These are phyloP conservation scores for Pseudomugil tenellus DNA, from an alignment of 2,797 vertebrate genomes.

Conservation along the genomic window DNA sequence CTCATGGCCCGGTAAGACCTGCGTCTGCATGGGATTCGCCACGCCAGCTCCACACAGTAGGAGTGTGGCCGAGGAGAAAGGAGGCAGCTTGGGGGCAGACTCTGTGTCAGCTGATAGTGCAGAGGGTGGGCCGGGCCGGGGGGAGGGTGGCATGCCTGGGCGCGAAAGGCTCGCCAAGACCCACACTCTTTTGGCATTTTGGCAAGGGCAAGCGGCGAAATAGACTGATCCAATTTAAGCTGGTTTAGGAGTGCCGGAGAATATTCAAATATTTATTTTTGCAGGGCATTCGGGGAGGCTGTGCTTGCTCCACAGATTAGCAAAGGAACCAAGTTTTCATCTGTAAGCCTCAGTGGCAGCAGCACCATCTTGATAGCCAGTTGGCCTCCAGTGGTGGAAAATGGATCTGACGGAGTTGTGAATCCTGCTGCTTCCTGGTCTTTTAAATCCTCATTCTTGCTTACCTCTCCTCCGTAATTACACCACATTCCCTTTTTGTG, in stretches of 20 bases:
- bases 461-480: conserved; percentile 31
- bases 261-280: conserved; percentile 88
- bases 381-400: conserved; percentile 80
- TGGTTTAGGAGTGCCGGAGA: conserved; percentile 83
- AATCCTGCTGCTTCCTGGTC: conserved; percentile 47
- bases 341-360: conserved; percentile 48
- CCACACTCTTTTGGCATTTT: conserved; percentile 88
- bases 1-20: conserved; percentile 61
- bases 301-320: conserved; percentile 75
- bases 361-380: conserved; percentile 77
- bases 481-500: conserved; percentile 24
- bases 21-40: conserved; percentile 55
- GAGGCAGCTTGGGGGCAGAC: conserved; percentile 77
- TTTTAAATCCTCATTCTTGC: conserved; percentile 34
- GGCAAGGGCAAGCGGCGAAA: conserved; percentile 83
- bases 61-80: conserved; percentile 80
- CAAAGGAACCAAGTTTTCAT: conserved; percentile 58
- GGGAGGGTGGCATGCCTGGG: conserved; percentile 74
- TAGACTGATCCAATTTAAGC: conserved; percentile 88
- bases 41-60: conserved; percentile 77
- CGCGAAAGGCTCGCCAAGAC: conserved; percentile 81
- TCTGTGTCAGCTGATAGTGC: conserved; percentile 88
- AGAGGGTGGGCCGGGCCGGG: conserved; percentile 80
- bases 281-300: conserved; percentile 72
- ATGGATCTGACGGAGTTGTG: conserved; percentile 69